A percentile compares a stretch with the other conserved stretches of the same genome.
phyloP scores from a whole-genome alignment of 2,797 vertebrate species.

The Eurystomus glaucurus region DNA sequence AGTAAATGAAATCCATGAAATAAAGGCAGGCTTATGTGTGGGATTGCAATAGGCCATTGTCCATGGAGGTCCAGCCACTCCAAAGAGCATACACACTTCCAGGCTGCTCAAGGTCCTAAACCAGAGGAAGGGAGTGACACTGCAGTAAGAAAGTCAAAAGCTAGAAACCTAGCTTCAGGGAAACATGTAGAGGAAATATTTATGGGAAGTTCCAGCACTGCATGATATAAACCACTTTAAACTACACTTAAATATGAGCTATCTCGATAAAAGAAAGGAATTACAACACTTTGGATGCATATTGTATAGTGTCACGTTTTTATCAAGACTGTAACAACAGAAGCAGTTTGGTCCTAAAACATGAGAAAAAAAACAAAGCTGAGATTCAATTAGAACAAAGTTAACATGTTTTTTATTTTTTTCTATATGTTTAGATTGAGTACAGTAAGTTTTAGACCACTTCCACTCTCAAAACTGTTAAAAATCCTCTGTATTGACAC shows the following conservation, averaged over 20 bases:
- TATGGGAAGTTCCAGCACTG: not conserved
- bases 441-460: not conserved
- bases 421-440: not conserved
- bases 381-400: not conserved
- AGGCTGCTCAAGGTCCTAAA: not conserved
- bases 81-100: not conserved
- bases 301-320: not conserved
- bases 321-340: not conserved
- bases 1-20: not conserved
- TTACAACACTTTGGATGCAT: not conserved
- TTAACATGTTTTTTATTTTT: fast-evolving
- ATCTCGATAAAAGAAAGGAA: not conserved
- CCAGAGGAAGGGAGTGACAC: not conserved
- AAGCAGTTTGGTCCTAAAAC: not conserved
- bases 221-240: not conserved
- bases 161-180: not conserved
- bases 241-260: not conserved
- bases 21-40: not conserved
- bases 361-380: not conserved
- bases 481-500: not conserved
- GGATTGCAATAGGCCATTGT: not conserved
- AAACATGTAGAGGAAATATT: not conserved
- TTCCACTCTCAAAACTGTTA: not conserved
- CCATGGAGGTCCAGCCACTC: not conserved
- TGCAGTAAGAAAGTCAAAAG: not conserved